phyloP scores from a whole-genome alignment of 2,888 invertebrate species.

The Sminthurides aquaticus region DNA sequence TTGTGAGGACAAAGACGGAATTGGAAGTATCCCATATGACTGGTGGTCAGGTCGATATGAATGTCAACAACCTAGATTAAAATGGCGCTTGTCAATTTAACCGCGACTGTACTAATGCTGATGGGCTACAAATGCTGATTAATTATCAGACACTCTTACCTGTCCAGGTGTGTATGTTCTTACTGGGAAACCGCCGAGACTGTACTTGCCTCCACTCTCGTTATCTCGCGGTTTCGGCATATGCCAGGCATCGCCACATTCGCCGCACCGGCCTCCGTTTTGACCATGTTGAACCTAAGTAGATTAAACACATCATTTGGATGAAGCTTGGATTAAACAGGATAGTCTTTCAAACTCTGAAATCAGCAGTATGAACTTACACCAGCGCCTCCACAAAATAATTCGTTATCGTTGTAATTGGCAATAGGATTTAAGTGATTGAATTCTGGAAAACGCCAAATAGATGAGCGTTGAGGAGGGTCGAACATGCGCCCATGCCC shows the following conservation, averaged over 20 bases:
- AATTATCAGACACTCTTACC: constrained; percentile 48
- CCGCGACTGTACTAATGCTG: background rate
- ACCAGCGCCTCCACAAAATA: constrained; percentile 28
- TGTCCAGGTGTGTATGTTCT: constrained; percentile 75
- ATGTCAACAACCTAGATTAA: background rate
- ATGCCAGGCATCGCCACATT: constrained; percentile 80
- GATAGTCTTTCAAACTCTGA: too few species aligned
- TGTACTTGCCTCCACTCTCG: constrained; percentile 72
- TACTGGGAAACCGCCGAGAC: constrained; percentile 74
- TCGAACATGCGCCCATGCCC: constrained; percentile 30
- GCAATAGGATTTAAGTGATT: constrained; percentile 20
- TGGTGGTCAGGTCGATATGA: constrained; percentile 19
- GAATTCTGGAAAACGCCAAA: constrained; percentile 32
- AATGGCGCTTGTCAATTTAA: background rate
- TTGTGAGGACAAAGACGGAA: constrained; percentile 30
- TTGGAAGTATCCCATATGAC: constrained; percentile 24
- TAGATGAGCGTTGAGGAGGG: constrained; percentile 24
- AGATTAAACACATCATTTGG: background rate
- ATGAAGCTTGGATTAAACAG: too few species aligned
- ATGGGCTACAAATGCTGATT: too few species aligned
- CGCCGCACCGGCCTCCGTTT: constrained; percentile 67
- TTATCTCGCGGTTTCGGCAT: constrained; percentile 60
- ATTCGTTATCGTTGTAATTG: constrained; percentile 32
- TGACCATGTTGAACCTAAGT: constrained; percentile 19
- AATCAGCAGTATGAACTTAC: constrained; percentile 5